These are phyloP conservation scores for Grammomys surdaster DNA, from an alignment of 2,113 vertebrate genomes.

Conservation along the genomic window DNA sequence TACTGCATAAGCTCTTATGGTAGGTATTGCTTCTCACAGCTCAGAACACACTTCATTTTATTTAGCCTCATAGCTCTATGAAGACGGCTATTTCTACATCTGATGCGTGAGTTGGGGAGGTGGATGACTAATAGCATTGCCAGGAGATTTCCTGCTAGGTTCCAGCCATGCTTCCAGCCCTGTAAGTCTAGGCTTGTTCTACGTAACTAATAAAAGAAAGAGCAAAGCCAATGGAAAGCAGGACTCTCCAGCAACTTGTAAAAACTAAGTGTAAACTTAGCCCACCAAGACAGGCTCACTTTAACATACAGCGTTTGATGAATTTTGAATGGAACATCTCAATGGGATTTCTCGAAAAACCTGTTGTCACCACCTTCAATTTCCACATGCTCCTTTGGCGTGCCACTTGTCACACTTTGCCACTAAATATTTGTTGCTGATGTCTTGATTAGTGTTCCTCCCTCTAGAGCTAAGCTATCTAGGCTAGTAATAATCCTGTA, in stretches of 20 bases:
- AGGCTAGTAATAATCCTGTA: background rate
- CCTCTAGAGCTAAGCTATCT: background rate
- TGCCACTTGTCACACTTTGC: background rate
- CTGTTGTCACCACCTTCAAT: background rate
- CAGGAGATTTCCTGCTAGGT: background rate
- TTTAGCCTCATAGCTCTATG: conserved; percentile 19
- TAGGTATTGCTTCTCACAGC: conserved; percentile 2
- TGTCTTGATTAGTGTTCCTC: background rate
- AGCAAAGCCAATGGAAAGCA: background rate
- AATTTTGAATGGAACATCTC: conserved; percentile 26
- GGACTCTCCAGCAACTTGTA: background rate
- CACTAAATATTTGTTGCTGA: background rate
- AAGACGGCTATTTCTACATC: background rate
- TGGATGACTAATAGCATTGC: conserved; percentile 24
- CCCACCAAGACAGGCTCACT: conserved; percentile 21
- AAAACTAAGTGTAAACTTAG: background rate
- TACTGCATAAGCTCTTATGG: background rate
- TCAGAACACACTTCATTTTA: conserved; percentile 14
- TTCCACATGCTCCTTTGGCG: background rate
- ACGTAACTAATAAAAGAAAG: background rate
- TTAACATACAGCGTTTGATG: conserved; percentile 32
- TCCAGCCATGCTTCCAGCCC: background rate
- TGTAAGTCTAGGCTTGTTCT: background rate
- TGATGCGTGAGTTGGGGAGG: conserved; percentile 23
- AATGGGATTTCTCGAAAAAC: conserved; percentile 37